Evolutionary conservation across 2,888 invertebrate genomes (phyloP).

Genomic region (Dromius quadrimaculatus): DNA sequence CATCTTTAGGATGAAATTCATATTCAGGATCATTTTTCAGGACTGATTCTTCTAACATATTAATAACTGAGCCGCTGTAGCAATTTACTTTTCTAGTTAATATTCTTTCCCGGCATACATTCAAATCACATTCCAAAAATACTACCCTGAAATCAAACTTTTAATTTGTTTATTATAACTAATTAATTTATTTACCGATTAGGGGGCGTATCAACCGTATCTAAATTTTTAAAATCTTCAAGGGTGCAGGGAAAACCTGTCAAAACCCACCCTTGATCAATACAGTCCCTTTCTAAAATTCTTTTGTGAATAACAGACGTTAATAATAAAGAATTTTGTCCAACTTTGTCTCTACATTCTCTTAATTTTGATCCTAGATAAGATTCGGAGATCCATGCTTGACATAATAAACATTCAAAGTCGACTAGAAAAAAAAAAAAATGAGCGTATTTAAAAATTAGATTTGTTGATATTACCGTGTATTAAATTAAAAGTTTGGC

Average conservation of each 20-base stretch:
- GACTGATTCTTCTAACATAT: slow-evolving; percentile 57
- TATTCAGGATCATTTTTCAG: slow-evolving; percentile 57
- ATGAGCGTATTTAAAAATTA: slow-evolving; percentile 2
- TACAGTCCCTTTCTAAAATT: slow-evolving; percentile 69
- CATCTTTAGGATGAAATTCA: slow-evolving; percentile 63
- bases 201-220: slow-evolving; percentile 72
- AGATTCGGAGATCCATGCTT: slow-evolving; percentile 65
- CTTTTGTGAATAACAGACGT: slow-evolving; percentile 65
- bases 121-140: slow-evolving; percentile 64
- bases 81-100: slow-evolving; percentile 59
- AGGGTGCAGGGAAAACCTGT: slow-evolving; percentile 72
- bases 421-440: slow-evolving; percentile 65
- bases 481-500: slow-evolving; percentile 70
- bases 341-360: slow-evolving; percentile 61
- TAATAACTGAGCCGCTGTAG: slow-evolving; percentile 60
- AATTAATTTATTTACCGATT: slow-evolving; percentile 68
- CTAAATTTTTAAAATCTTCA: slow-evolving; percentile 72
- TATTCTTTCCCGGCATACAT: slow-evolving; percentile 62
- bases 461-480: slow-evolving; percentile 63
- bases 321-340: slow-evolving; percentile 63
- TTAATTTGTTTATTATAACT: background rate
- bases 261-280: slow-evolving; percentile 74
- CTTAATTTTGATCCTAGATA: slow-evolving; percentile 62
- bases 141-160: slow-evolving; percentile 59
- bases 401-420: slow-evolving; percentile 69